Conservation (phyloP, 1,140 invertebrate genomes). For the Bombus cullumanus region DNA sequence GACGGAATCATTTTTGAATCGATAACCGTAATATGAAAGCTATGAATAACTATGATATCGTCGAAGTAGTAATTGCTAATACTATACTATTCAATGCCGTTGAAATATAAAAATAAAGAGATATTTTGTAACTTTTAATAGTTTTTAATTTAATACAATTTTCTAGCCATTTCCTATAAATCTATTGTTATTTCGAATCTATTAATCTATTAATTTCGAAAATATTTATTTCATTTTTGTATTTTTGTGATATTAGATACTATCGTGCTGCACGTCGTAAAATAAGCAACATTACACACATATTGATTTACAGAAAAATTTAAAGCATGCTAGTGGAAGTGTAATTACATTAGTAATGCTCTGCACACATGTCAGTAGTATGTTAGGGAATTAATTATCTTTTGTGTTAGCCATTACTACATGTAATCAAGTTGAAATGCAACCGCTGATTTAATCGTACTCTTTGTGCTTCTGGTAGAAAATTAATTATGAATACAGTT, state of each 20-base stretch:
- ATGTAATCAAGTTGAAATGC: neutral
- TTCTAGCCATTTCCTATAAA: neutral
- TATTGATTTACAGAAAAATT: neutral
- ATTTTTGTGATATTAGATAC: neutral
- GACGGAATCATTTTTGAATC: neutral
- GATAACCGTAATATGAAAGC: neutral
- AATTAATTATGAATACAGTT: neutral
- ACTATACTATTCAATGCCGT: too few relatives aligned
- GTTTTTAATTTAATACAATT: neutral
- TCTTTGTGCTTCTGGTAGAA: neutral
- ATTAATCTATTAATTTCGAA: too few relatives aligned
- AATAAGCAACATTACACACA: neutral
- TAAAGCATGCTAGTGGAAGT: neutral
- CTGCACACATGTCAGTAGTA: too few relatives aligned
- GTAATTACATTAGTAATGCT: neutral
- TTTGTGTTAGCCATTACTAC: neutral
- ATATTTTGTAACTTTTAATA: too few relatives aligned
- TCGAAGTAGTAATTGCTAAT: neutral
- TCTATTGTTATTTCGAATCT: neutral
- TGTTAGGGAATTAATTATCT: neutral
- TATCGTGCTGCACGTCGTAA: neutral
- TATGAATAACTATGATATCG: neutral
- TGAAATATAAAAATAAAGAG: neutral
- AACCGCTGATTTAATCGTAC: neutral
- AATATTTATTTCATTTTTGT: neutral